Evolutionary conservation across 2,797 vertebrate genomes (phyloP), one percentile per base, ranked within the genome.

Genomic region (Cynodonichthys magdalenae): DNA sequence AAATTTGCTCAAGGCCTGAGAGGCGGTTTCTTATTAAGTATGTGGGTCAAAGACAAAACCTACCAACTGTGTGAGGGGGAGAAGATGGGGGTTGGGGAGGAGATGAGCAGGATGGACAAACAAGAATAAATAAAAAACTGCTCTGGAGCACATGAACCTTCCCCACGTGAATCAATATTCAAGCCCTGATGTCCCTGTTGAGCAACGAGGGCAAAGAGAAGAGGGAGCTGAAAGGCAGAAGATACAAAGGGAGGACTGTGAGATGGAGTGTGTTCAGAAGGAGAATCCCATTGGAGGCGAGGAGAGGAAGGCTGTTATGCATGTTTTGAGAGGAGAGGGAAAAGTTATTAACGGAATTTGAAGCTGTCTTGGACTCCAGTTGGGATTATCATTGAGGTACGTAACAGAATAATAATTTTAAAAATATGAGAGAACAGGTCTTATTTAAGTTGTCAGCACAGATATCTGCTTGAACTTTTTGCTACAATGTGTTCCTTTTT

Each of bases 111-210:
- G 81, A 75, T 69, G 84, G 87, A 88, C 84, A 24, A 24, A 24
- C 24, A 24, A 24, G 24, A 24, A 24, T 2, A 24, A 24, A 24
- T 86, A 94, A 91, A 94, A 91, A 82, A 85, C 71, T 41, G 67
- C 84, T 86, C 89, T 59, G 75, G 75, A 87, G 82, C 87, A 89
- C 82, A 90, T 87, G 83, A 79, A 92, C 91, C 89, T 91, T 88
- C 72, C 84, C 90, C 89, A 87, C 46, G 53, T 91, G 89, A 94
- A 93, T 91, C 90, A 93, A 92, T 89, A 93, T 91, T 89, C 92
- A 87, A 80, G 79, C 80, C 87, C 72, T 52, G 84, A 69, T 78
- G 85, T 89, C 82, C 68, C 81, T 65, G 67, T 83, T 86, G 84
- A 84, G 87, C 75, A 89, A 89, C 63, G 76, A 79, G 87, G 87